A percentile compares a stretch with the other conserved stretches of the same genome.
phyloP scores from a whole-genome alignment of 2,113 vertebrate genomes.

The Origma solitaria region DNA sequence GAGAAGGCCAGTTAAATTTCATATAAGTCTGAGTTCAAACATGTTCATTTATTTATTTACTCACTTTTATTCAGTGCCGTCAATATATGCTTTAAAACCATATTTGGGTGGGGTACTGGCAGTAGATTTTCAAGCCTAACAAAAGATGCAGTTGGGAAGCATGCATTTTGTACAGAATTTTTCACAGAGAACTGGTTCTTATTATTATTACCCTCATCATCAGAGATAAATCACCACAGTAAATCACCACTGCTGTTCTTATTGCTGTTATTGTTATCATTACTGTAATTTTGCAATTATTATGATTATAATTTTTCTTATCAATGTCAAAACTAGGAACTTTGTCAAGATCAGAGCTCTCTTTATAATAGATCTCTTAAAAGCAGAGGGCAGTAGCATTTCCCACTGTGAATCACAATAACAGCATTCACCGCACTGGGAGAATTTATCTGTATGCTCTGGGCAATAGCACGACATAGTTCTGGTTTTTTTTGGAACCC shows the following conservation, averaged over 20 bases:
- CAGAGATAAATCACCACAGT: neutral
- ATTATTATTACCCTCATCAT: conserved; percentile 19
- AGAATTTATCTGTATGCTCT: neutral
- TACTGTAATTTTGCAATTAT: conserved; percentile 6
- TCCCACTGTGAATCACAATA: neutral
- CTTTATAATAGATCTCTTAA: neutral
- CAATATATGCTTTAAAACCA: neutral
- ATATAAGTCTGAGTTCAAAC: conserved; percentile 44
- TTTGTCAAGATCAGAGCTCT: neutral
- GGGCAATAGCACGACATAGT: too few species aligned
- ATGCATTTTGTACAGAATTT: neutral
- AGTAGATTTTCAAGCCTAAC: conserved; percentile 11
- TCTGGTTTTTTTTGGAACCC: neutral
- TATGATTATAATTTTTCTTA: neutral
- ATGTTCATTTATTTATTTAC: conserved; percentile 42
- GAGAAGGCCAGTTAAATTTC: conserved; percentile 46
- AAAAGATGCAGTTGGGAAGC: neutral
- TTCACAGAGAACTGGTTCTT: neutral
- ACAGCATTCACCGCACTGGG: neutral
- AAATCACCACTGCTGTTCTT: neutral
- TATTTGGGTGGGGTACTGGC: neutral
- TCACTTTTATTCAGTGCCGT: neutral
- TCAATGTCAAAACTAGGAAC: neutral
- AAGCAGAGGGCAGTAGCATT: neutral
- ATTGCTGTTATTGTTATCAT: conserved; percentile 26